Percentiles rank a stretch among this genome's conserved stretches.
Evolutionary conservation across 2,797 vertebrate genomes (phyloP).

Genomic region (Cheirogaleus major): DNA sequence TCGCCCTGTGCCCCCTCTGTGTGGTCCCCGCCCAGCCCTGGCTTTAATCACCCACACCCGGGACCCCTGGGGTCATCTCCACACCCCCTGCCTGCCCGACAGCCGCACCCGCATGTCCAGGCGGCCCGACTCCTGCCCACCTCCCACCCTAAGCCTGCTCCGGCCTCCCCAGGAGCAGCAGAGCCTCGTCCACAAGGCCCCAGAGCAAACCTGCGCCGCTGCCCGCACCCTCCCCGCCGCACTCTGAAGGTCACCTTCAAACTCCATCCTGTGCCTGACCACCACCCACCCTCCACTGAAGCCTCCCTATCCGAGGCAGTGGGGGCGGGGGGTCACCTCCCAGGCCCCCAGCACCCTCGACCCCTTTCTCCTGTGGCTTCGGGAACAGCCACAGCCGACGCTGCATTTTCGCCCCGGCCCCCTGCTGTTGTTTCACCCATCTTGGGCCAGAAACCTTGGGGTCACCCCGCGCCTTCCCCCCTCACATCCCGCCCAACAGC

Average conservation of each 20-base stretch:
- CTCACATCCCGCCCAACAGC: neutral
- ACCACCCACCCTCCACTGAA: neutral
- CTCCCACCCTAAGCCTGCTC: neutral
- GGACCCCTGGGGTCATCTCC: neutral
- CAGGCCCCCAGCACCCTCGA: neutral
- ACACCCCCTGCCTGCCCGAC: neutral
- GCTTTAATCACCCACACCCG: neutral
- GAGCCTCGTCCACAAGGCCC: rapidly evolving
- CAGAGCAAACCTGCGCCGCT: rapidly evolving
- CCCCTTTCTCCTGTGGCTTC: neutral
- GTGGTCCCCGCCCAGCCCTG: neutral
- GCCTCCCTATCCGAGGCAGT: rapidly evolving
- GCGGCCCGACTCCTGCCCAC: rapidly evolving
- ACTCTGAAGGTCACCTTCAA: neutral
- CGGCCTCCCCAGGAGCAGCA: neutral
- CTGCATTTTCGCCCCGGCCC: neutral
- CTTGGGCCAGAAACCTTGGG: neutral
- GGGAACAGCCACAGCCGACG: neutral
- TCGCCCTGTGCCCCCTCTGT: rapidly evolving
- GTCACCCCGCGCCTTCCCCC: neutral
- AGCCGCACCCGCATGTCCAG: neutral
- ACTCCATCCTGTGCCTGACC: neutral
- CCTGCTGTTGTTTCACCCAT: neutral
- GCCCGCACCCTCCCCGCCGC: neutral
- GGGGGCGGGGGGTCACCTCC: too few species aligned